Evolutionary conservation across 2,888 invertebrate genomes (phyloP).

Genomic region (Deilephila porcellus): DNA sequence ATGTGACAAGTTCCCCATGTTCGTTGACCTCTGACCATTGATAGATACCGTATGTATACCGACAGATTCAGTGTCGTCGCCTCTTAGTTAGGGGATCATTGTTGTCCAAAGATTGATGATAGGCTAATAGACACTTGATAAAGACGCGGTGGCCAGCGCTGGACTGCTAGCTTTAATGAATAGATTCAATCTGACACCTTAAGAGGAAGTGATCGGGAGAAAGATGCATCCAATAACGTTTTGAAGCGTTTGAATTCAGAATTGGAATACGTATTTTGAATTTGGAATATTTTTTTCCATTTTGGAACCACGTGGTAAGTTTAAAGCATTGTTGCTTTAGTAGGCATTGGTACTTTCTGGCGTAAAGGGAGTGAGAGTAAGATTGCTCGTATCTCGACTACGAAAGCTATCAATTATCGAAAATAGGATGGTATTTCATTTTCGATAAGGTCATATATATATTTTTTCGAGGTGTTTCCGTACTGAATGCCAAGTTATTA

Average conservation of each 20-base stretch:
- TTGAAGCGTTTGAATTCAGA: neutral
- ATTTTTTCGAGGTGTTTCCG: no score
- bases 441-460: no score
- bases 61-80: constrained; percentile 63
- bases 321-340: no score
- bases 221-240: constrained; percentile 5
- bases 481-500: no score
- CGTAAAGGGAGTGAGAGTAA: no score
- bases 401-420: no score
- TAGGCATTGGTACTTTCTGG: no score
- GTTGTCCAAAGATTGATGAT: constrained; percentile 73
- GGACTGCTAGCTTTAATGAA: constrained; percentile 44
- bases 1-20: neutral
- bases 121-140: constrained; percentile 63
- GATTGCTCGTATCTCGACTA: no score
- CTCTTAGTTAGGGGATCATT: constrained; percentile 75
- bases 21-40: constrained; percentile 50
- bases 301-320: no score
- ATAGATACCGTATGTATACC: constrained; percentile 53
- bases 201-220: constrained; percentile 6
- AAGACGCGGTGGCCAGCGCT: constrained; percentile 48
- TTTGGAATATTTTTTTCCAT: no score
- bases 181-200: constrained; percentile 40
- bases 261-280: neutral
- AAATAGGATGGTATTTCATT: no score